A percentile compares a stretch with the other conserved stretches of the same genome.
These are phyloP conservation scores for Philereme vetulata DNA, from an alignment of 2,888 invertebrate species.

Conservation along the genomic window DNA sequence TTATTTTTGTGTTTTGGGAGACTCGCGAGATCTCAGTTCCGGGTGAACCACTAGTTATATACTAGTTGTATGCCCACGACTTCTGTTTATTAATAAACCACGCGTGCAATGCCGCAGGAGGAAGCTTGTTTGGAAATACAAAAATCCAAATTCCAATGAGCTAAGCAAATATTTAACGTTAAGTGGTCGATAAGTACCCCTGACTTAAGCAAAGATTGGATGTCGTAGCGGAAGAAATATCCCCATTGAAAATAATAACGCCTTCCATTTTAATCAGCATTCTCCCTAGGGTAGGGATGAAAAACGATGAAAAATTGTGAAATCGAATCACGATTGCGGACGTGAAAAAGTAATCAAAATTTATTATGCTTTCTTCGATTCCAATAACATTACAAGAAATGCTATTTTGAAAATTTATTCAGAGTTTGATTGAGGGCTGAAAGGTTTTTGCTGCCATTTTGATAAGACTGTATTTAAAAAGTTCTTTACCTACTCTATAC, in stretches of 20 bases:
- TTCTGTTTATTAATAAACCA: no score
- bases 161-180: constrained; percentile 20
- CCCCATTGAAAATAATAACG: constrained; percentile 58
- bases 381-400: constrained; percentile 49
- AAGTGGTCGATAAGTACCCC: constrained; percentile 26
- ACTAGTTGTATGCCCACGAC: no score
- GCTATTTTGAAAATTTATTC: constrained; percentile 13
- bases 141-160: neutral
- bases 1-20: no score
- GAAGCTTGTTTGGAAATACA: no score
- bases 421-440: neutral
- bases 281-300: constrained; percentile 62
- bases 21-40: no score
- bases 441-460: no score
- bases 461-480: no score
- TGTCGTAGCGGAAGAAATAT: constrained; percentile 44
- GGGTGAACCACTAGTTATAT: no score
- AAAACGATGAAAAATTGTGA: constrained; percentile 72
- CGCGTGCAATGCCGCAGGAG: no score
- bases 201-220: constrained; percentile 40
- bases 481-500: no score
- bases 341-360: constrained; percentile 81
- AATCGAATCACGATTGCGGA: constrained; percentile 78
- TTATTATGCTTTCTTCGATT: constrained; percentile 76
- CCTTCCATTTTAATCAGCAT: constrained; percentile 72